Percentiles rank a stretch among this genome's conserved stretches.
Conservation (phyloP, 2,888 invertebrate species). For the Eremobia ochroleuca region DNA sequence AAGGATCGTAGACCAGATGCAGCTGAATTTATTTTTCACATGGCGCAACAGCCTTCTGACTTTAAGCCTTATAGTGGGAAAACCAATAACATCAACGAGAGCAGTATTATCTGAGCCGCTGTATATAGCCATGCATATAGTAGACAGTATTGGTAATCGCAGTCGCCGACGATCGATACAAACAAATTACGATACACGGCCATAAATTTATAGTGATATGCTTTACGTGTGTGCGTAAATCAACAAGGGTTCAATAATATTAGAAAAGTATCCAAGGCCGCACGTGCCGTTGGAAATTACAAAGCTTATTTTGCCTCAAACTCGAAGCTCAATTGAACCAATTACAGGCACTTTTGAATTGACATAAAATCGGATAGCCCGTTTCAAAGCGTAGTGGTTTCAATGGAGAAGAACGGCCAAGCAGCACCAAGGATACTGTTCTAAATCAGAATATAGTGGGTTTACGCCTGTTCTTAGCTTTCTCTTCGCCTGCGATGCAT, state of each 20-base stretch:
- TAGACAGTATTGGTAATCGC: constrained; percentile 51
- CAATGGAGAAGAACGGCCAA: neutral
- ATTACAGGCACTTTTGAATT: neutral
- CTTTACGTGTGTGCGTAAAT: constrained; percentile 28
- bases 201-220: constrained; percentile 37
- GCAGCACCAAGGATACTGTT: neutral
- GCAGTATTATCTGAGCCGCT: constrained; percentile 29
- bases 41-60: neutral
- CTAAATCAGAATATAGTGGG: neutral
- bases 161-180: constrained; percentile 52
- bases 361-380: neutral
- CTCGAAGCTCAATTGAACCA: neutral
- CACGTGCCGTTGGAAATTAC: neutral
- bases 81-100: constrained; percentile 26
- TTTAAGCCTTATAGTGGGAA: neutral
- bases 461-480: constrained; percentile 8
- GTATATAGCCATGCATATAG: constrained; percentile 31
- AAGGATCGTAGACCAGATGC: constrained; percentile 15
- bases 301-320: neutral
- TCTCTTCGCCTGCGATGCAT: constrained; percentile 14
- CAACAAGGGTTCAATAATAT: constrained; percentile 47
- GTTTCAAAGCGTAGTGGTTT: neutral
- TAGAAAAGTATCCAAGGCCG: constrained; percentile 21
- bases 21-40: constrained; percentile 21
- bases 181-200: constrained; percentile 44